phyloP scores from a whole-genome alignment of 2,888 invertebrate genomes.

The Leptogaster cylindrica region DNA sequence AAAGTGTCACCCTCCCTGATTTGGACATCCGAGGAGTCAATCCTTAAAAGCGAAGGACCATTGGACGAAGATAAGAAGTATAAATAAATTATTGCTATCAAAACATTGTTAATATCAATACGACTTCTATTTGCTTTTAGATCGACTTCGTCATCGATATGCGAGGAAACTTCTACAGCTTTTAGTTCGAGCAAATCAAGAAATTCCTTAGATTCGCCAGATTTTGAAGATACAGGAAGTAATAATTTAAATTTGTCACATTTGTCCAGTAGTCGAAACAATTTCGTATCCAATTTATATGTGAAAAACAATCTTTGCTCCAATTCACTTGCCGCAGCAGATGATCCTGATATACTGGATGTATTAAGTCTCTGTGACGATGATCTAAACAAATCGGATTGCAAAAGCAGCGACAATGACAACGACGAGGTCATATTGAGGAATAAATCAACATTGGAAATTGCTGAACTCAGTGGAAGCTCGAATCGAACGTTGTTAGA shows the following conservation, averaged over 20 bases:
- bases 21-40: conserved; percentile 62
- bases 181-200: conserved; percentile 61
- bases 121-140: conserved; percentile 51
- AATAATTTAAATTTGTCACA: conserved; percentile 60
- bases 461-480: conserved; percentile 46
- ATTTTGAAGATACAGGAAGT: conserved; percentile 56
- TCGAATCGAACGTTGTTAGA: conserved; percentile 50
- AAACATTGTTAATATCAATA: background rate
- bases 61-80: conserved; percentile 63
- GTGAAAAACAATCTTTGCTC: too few species aligned
- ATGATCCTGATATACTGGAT: conserved; percentile 60
- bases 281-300: background rate
- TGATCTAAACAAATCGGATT: conserved; percentile 55
- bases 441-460: conserved; percentile 53
- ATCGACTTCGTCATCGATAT: conserved; percentile 60
- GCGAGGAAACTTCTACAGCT: conserved; percentile 58
- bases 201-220: conserved; percentile 60
- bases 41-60: conserved; percentile 61
- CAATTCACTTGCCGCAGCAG: too few species aligned
- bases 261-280: background rate
- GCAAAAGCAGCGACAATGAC: conserved; percentile 52
- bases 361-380: conserved; percentile 59
- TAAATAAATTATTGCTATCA: conserved; percentile 50
- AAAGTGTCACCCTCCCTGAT: conserved; percentile 61
- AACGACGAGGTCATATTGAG: conserved; percentile 55